Evolutionary conservation across 2,113 vertebrate species (phyloP), one percentile per base, ranked within the genome.

Genomic region (Nothocercus nigrocapillus): DNA sequence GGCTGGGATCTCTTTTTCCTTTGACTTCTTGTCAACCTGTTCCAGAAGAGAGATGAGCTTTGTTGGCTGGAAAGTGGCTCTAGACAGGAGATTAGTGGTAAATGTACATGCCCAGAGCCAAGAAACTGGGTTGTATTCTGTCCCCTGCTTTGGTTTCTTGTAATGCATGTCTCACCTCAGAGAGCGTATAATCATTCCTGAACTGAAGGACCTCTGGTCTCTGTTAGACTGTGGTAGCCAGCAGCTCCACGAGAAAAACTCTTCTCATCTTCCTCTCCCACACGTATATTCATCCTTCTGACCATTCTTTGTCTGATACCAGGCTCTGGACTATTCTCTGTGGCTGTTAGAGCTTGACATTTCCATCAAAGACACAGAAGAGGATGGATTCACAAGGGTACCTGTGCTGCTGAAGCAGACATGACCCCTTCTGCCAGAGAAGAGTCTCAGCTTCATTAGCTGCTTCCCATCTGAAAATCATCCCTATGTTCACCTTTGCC

Each of bases 241-340:
- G 72, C 73, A 92, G 64, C 15, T 53, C 28, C 38, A 24, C 1
- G 4, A 64, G 47, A 7, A 83, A 89, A 85, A 8, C 2, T 7
- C 68, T 73, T 54, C 63, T 30, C 4, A 58, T 66, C 8, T 63
- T 79, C 38, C 17, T 38, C 12, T 67, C 59, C 14, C n/a, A 4
- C 8, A 3, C 61, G 14, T 13, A 3, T 70, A 75, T 68, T 12
- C 13, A 20, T 4, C 45, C 40, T 76, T 88, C 53, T 70, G n/a
- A 49, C 22, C 27, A 21, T 25, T 77, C 28, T 6, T 64, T 2
- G 4, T 61, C 34, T 2, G 5, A 30, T 44, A n/a, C 12, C 69
- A 42, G 14, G 5, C 51, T 78, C 51, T 25, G 22, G 56, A 21
- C 13, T 47, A 42, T 1, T 2, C 78, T 72, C 0, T 0, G n/a